Conservation (phyloP, 1,140 invertebrate genomes). For the Gryllus bimaculatus region DNA sequence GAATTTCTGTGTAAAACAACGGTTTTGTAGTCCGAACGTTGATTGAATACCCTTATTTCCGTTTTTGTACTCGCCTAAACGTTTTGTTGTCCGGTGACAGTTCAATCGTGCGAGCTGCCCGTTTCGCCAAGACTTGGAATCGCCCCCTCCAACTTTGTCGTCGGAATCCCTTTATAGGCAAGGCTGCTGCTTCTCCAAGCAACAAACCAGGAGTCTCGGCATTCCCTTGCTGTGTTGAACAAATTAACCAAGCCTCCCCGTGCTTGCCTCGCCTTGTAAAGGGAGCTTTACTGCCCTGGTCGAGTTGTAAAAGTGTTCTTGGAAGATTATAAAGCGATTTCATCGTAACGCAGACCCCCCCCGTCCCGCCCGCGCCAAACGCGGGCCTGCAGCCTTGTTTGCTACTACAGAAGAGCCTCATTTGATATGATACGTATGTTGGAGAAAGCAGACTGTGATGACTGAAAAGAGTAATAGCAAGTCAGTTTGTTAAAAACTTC, state of each 20-base stretch:
- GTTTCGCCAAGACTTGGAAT: no score
- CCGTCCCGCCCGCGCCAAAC: background rate
- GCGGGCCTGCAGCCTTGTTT: background rate
- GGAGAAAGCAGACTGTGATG: no score
- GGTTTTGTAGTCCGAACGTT: no score
- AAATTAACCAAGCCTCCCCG: background rate
- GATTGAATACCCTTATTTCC: no score
- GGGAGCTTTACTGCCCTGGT: background rate
- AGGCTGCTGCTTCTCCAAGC: background rate
- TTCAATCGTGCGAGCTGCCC: no score
- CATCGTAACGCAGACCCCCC: background rate
- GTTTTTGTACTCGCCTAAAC: no score
- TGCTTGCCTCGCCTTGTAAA: background rate
- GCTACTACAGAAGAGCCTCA: background rate
- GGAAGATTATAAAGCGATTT: conserved; percentile 5
- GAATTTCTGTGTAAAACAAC: no score
- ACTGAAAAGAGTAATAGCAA: no score
- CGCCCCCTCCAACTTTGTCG: no score
- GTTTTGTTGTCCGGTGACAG: no score
- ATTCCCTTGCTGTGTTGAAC: background rate
- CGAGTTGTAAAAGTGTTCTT: conserved; percentile 1
- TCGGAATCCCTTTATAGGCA: no score
- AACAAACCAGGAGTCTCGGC: background rate
- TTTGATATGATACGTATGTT: background rate
- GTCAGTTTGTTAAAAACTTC: no score